phyloP scores from a whole-genome alignment of 2,113 vertebrate genomes.

The Oxygymnocypris stewartii region DNA sequence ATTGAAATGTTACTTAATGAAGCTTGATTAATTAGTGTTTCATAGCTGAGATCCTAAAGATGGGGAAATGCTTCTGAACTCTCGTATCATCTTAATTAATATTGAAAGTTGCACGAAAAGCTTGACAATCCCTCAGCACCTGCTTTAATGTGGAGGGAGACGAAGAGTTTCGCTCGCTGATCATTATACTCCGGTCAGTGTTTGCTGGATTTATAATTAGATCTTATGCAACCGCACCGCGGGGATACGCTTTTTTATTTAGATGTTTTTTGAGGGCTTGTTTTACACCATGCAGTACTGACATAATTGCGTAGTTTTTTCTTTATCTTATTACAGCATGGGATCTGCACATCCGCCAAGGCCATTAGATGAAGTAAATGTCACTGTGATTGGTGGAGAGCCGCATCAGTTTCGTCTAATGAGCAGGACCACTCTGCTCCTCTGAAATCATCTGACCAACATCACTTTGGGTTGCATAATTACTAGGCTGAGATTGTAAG shows the following conservation, averaged over 20 bases:
- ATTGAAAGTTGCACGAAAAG: slow-evolving; percentile 59
- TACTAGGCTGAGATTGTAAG: slow-evolving; percentile 70
- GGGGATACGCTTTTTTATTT: not conserved
- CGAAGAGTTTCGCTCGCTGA: not conserved
- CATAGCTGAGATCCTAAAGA: slow-evolving; percentile 57
- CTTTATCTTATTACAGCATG: not conserved
- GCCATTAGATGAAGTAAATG: not conserved
- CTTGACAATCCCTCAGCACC: not conserved
- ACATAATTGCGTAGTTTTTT: not conserved
- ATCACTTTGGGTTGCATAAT: slow-evolving; percentile 62
- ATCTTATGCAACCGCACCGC: not conserved
- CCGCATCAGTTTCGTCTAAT: slow-evolving; percentile 49
- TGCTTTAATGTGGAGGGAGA: not conserved
- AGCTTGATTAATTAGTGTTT: slow-evolving; percentile 73
- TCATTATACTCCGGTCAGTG: not conserved
- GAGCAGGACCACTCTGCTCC: slow-evolving; percentile 59
- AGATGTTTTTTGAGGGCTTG: not conserved
- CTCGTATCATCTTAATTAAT: slow-evolving; percentile 76
- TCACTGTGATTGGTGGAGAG: not conserved
- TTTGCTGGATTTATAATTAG: slow-evolving; percentile 3
- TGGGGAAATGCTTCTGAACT: slow-evolving; percentile 62
- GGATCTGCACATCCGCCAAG: slow-evolving; percentile 1
- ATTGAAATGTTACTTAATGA: slow-evolving; percentile 72
- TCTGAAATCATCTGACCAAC: slow-evolving; percentile 61
- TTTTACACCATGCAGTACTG: not conserved